Evolutionary conservation across 2,797 vertebrate species (phyloP).

Genomic region (Vipera ursinii): DNA sequence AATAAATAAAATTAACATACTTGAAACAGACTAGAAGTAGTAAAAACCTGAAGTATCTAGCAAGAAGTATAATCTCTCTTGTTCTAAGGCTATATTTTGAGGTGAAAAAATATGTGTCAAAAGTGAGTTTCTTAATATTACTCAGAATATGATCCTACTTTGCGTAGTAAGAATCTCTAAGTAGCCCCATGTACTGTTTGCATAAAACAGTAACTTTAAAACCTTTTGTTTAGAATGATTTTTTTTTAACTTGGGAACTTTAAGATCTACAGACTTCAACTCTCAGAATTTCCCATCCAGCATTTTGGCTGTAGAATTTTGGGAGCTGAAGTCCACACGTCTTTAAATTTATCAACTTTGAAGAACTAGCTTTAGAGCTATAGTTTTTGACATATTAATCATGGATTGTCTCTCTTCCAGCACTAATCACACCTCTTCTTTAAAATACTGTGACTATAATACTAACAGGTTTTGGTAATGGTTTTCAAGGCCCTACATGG

Average conservation of each 20-base stretch:
- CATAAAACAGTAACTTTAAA: neutral
- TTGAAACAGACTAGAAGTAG: neutral
- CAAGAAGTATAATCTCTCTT: neutral
- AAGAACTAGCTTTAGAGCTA: neutral
- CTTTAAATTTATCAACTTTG: neutral
- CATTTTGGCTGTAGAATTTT: neutral
- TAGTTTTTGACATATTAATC: neutral
- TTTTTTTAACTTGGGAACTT: neutral
- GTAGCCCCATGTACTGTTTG: too few species aligned
- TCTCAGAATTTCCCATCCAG: neutral
- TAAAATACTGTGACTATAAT: neutral
- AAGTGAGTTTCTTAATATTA: neutral
- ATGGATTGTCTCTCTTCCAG: neutral
- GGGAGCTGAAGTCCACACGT: neutral
- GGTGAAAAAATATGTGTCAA: neutral
- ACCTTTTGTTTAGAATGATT: neutral
- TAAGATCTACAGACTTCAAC: neutral
- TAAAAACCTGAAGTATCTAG: neutral
- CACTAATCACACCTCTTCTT: neutral
- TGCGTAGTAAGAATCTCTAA: neutral
- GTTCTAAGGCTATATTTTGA: neutral
- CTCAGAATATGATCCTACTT: neutral
- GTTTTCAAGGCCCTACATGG: too few species aligned
- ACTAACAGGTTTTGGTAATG: too few species aligned
- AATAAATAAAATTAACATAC: neutral